Evolutionary conservation across 2,797 vertebrate species (phyloP).

Genomic region (Oophaga sylvatica): DNA sequence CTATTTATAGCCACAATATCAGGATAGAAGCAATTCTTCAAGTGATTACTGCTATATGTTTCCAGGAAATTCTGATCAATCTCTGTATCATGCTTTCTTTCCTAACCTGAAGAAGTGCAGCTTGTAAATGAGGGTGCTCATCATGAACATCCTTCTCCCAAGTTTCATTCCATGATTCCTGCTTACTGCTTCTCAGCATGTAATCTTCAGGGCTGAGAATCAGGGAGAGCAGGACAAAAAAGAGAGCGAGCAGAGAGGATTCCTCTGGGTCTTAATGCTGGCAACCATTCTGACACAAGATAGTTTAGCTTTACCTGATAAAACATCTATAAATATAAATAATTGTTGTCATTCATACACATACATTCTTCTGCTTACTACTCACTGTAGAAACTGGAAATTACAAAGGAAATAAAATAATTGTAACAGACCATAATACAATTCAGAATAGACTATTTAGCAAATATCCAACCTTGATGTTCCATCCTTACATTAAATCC

Average conservation of each 20-base stretch:
- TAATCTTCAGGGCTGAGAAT: conserved; percentile 4
- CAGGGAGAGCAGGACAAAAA: neutral
- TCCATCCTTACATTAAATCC: neutral
- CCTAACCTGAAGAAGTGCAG: neutral
- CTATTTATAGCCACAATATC: neutral
- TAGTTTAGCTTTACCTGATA: neutral
- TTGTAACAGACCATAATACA: neutral
- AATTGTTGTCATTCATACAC: neutral
- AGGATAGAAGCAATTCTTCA: neutral
- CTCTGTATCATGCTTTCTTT: neutral
- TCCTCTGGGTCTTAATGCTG: conserved; percentile 40
- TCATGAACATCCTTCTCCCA: neutral
- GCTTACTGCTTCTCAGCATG: conserved; percentile 1
- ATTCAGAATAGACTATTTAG: neutral
- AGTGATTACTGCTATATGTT: neutral
- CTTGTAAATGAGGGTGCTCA: conserved; percentile 1
- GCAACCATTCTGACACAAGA: neutral
- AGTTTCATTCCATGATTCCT: conserved; percentile 24
- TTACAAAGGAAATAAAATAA: neutral
- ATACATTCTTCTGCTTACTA: neutral
- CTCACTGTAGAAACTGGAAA: neutral
- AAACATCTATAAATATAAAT: neutral
- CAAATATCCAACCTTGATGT: neutral
- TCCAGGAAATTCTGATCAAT: neutral
- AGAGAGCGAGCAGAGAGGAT: neutral